phyloP scores from a whole-genome alignment of 2,113 vertebrate genomes.

The Antigone vipio region DNA sequence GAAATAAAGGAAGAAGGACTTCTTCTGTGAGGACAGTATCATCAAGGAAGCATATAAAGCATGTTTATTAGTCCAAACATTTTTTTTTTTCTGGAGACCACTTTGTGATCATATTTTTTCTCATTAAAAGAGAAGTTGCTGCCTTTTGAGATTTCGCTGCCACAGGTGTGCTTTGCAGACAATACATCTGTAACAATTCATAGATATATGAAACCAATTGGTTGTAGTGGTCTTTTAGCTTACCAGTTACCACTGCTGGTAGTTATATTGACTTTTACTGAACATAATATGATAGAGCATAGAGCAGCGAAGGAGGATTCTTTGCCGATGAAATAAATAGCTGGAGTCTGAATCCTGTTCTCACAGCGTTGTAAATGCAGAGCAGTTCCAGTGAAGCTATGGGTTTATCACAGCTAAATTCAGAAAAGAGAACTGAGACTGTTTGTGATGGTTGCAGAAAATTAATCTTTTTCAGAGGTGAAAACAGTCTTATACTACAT shows the following conservation, averaged over 20 bases:
- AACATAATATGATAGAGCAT: background rate
- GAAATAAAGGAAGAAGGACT: background rate
- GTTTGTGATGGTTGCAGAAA: background rate
- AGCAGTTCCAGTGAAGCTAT: background rate
- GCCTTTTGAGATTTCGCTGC: background rate
- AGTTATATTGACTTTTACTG: background rate
- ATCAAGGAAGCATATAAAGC: background rate
- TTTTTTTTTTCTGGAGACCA: background rate
- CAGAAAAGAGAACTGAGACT: background rate
- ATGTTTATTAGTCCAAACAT: background rate
- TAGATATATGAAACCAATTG: background rate
- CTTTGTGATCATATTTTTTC: background rate
- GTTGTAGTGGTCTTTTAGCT: background rate
- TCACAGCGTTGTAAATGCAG: background rate
- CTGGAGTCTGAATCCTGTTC: background rate
- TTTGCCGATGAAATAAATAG: background rate
- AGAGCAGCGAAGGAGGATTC: background rate
- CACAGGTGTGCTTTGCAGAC: background rate
- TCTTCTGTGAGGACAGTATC: background rate
- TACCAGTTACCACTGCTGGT: background rate
- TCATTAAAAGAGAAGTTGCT: background rate
- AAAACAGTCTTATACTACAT: background rate
- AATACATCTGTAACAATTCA: background rate
- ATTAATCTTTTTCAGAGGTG: background rate
- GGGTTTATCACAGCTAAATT: background rate